Evolutionary conservation across 2,797 vertebrate species (phyloP), one percentile per base, ranked within the genome.

Genomic region (Catamblyrhynchus diadema): DNA sequence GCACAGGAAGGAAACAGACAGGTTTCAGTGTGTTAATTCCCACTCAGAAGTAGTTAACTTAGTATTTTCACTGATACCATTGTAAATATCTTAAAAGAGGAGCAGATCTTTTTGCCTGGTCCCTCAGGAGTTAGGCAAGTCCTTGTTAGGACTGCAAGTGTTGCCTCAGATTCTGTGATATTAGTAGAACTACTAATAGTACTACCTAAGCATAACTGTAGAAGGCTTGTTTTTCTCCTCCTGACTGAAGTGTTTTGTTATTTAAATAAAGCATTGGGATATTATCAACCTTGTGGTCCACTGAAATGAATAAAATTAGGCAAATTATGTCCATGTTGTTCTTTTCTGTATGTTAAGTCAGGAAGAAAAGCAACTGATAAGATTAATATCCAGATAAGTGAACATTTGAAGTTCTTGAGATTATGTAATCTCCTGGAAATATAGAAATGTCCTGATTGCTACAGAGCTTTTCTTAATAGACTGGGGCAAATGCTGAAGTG

Each of bases 201-300:
- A 9, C 30, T 53, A 6, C n/a, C 14, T 83, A n/a, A 77, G 74
- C 1, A 0, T 51, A 72, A 17, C 18, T 0, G 0, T 19, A 30
- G 44, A 33, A 70, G 12, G 35, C 39, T 91, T 39, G 3, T 88
- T 78, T 81, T 20, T 74, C 44, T 81, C 25, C 17, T 85, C 7
- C 17, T 48, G 67, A 27, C 23, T 59, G 47, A 57, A 77, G 51
- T 30, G 7, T 84, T 84, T 33, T 37, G 20, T 61, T 39, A 17
- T 44, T 80, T 70, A 83, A 86, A 44, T 59, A 53, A 67, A 81
- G 5, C 17, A 48, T 25, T 61, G 35, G 9, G 13, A 32, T 74
- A 37, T 32, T 15, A 42, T 64, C 37, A 71, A 75, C 13, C 12
- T 74, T 39, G 32, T 18, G 24, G 35, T 39, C 47, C 25, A 77